Evolutionary conservation across 2,113 vertebrate species (phyloP), one percentile per base, ranked within the genome.

Genomic region (Callorhinus ursinus): DNA sequence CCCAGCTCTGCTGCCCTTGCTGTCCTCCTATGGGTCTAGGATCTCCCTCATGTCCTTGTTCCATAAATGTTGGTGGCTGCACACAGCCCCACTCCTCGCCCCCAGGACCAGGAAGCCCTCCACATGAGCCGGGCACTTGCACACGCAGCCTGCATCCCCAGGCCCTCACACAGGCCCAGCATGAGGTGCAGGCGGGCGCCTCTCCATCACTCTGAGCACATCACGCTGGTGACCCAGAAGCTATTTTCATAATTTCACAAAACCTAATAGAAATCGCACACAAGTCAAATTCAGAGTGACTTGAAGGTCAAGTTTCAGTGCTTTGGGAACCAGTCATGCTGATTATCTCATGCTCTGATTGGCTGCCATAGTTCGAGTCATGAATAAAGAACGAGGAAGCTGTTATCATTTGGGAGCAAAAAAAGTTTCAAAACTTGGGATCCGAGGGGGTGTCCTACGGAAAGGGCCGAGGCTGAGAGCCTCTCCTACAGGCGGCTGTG

Each of bases 361-460:
- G 91, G 96, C 85, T 8, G 79, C 84, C 57, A 0, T 1, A 26
- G 55, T 22, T 72, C 22, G 57, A 81, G 80, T 90, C 86, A 93
- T 33, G 85, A 72, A 22, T 9, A 36, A 95, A 11, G 97, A 96
- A 95, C 53, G 92, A 94, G 95, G 93, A 83, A 36, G 81, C 46
- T 28, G 59, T 72, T 53, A 33, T 79, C 92, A n/a, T 63, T 28
- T 72, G 67, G 61, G 51, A 46, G 55, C 89, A 72, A 31, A 61
- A 69, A 57, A 28, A 14, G 42, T n/a, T 46, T 88, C 31, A 74
- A 42, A 69, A 72, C 36, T 1, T 31, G 33, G 59, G 90, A 59
- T 33, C 71, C 59, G 7, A 77, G 74, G 22, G 59, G 15, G 55
- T 10, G 51, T 81, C 39, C 4, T 22, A 31, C 6, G 0, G 53